Evolutionary conservation across 2,113 vertebrate species (phyloP).

Genomic region (Oenanthe oenanthe): DNA sequence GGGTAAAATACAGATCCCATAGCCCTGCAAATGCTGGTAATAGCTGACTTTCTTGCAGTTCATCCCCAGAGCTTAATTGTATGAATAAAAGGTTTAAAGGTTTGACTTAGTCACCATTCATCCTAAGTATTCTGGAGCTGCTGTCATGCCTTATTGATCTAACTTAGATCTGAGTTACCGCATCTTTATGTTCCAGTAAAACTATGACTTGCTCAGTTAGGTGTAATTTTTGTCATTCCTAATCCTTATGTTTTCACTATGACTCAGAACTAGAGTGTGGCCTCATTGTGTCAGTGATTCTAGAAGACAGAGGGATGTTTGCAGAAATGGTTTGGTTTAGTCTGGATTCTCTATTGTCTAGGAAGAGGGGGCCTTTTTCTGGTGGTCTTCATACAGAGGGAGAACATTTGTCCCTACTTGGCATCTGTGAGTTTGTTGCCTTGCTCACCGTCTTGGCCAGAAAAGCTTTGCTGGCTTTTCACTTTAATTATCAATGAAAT

Average conservation of each 20-base stretch:
- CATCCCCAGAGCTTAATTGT: background rate
- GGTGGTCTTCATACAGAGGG: background rate
- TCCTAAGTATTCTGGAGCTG: background rate
- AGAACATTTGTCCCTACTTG: background rate
- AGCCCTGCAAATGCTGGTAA: background rate
- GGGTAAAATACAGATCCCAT: background rate
- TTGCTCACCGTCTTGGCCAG: background rate
- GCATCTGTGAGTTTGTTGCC: background rate
- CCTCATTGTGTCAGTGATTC: rapidly evolving
- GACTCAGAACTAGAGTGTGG: background rate
- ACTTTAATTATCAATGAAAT: conserved; percentile 49
- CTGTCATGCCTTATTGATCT: conserved; percentile 12
- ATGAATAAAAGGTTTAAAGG: background rate
- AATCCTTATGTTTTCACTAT: background rate
- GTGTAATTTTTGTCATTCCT: background rate
- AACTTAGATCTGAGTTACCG: background rate
- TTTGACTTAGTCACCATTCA: background rate
- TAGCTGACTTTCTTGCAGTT: background rate
- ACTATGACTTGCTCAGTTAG: background rate
- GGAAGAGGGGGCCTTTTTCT: background rate
- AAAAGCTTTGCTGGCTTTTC: conserved; percentile 15
- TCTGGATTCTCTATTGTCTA: background rate
- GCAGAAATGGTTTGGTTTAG: background rate
- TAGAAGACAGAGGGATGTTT: background rate
- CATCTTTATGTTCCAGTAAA: background rate